phyloP scores from a whole-genome alignment of 2,797 vertebrate genomes.

The Serranus cabrilla region DNA sequence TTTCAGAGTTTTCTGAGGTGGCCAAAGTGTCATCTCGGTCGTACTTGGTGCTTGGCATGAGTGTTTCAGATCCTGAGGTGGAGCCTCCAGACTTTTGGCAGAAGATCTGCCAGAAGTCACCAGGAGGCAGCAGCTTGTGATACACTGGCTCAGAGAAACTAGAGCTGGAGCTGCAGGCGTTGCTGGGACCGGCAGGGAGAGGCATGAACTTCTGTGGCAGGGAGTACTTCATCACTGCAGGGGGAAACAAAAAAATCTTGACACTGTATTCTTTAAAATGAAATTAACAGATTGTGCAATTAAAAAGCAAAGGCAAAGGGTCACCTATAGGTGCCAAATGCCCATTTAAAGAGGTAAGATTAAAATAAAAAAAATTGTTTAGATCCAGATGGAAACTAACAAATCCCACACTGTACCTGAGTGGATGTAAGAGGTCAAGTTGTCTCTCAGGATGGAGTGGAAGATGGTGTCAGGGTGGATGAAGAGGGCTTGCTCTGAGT shows the following conservation, averaged over 20 bases:
- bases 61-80: slow-evolving; percentile 29
- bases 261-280: not conserved
- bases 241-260: not conserved
- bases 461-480: slow-evolving; percentile 60
- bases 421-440: slow-evolving; percentile 17
- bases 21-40: slow-evolving; percentile 13
- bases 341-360: too few relatives aligned
- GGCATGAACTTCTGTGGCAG: slow-evolving; percentile 33
- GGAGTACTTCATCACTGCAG: slow-evolving; percentile 45
- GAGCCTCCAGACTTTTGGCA: slow-evolving; percentile 35
- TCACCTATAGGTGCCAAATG: too few relatives aligned
- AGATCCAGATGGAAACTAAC: too few relatives aligned
- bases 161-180: slow-evolving; percentile 32
- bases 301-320: not conserved
- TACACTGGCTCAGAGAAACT: slow-evolving; percentile 14
- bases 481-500: slow-evolving; percentile 44
- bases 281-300: not conserved
- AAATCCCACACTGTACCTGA: slow-evolving; percentile 16
- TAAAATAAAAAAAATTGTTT: too few relatives aligned
- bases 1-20: slow-evolving; percentile 12
- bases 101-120: slow-evolving; percentile 16
- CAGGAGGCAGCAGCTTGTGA: slow-evolving; percentile 34
- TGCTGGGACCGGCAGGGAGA: slow-evolving; percentile 23
- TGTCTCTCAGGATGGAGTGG: slow-evolving; percentile 47
- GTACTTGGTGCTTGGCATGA: slow-evolving; percentile 12